phyloP scores from a whole-genome alignment of 1,140 invertebrate genomes.

The Apis laboriosa region DNA sequence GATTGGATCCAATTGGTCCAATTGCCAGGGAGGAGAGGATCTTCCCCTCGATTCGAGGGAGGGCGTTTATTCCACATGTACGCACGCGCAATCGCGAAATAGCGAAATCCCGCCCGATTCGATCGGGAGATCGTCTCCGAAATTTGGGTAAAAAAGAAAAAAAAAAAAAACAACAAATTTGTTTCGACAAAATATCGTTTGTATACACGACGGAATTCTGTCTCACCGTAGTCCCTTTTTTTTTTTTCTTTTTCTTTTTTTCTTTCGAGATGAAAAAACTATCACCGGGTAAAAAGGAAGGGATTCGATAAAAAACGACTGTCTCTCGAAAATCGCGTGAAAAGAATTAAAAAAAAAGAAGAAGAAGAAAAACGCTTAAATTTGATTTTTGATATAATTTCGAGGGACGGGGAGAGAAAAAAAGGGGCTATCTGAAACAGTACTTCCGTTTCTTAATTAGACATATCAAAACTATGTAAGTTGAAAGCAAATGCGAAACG shows the following conservation, averaged over 20 bases:
- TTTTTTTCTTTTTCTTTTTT: too few species aligned
- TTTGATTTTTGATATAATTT: slow-evolving; percentile 22
- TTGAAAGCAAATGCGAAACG: slow-evolving; percentile 14
- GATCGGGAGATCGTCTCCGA: background rate
- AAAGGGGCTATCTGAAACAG: background rate
- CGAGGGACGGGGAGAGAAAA: background rate
- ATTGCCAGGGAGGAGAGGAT: background rate
- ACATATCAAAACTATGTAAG: slow-evolving; percentile 58
- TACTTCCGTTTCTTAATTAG: slow-evolving; percentile 33
- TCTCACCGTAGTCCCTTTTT: background rate
- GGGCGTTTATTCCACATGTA: background rate
- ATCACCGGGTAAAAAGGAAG: background rate
- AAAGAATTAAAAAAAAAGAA: too few species aligned
- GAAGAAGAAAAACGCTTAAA: background rate
- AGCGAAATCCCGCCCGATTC: too few species aligned
- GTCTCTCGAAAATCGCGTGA: background rate
- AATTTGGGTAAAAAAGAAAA: background rate
- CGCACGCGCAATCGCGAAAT: background rate
- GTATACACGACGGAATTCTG: slow-evolving; percentile 1
- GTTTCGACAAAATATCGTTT: slow-evolving; percentile 26
- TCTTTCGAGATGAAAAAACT: too few species aligned
- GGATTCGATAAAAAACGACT: background rate
- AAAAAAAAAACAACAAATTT: background rate
- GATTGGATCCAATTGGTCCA: background rate
- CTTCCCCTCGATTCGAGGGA: background rate